phyloP scores from a whole-genome alignment of 1,140 invertebrate genomes.

The Trachymyrmex septentrionalis region DNA sequence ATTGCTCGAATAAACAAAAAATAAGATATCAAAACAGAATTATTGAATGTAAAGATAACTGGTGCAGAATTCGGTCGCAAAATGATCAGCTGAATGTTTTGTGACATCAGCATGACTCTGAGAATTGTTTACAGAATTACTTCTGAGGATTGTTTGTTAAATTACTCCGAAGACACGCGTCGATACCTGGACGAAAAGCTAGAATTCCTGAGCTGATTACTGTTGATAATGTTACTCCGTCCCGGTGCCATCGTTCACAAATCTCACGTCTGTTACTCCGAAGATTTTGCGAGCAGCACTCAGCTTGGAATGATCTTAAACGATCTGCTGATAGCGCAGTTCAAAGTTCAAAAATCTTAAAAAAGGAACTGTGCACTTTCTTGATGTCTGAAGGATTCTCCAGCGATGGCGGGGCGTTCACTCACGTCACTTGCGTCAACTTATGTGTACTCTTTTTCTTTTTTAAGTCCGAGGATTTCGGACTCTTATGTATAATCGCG shows the following conservation, averaged over 20 bases:
- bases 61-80: neutral
- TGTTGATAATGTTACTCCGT: constrained; percentile 66
- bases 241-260: constrained; percentile 65
- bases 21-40: constrained; percentile 3
- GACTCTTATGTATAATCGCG: no score
- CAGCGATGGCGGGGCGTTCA: neutral
- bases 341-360: constrained; percentile 51
- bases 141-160: neutral
- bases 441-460: no score
- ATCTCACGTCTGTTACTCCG: neutral
- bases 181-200: constrained; percentile 72
- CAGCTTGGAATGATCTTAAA: neutral
- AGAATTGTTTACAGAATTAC: neutral
- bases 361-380: no score
- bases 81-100: neutral
- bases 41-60: neutral
- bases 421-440: no score
- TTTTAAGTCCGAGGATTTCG: no score
- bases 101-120: neutral
- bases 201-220: constrained; percentile 76
- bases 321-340: neutral
- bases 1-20: neutral
- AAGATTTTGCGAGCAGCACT: neutral
- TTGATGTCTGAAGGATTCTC: neutral
- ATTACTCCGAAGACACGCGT: neutral